Evolutionary conservation across 2,888 invertebrate species (phyloP).

Genomic region (Epiblema foenella): DNA sequence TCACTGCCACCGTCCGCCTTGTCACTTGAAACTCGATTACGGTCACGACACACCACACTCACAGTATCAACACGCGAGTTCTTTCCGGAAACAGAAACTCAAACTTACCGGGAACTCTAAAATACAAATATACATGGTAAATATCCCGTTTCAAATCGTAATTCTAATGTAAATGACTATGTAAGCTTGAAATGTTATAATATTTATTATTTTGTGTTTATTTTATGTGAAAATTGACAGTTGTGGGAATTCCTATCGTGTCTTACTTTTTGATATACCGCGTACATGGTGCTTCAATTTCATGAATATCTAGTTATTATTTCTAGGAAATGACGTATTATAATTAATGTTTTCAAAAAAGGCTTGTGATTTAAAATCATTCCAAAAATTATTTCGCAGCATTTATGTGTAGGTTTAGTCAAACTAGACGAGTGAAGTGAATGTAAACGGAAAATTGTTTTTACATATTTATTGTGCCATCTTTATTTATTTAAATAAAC

Average conservation of each 20-base stretch:
- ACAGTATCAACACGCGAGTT: too few relatives aligned
- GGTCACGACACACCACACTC: too few relatives aligned
- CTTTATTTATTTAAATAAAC: neutral
- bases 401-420: slow-evolving; percentile 50
- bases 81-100: too few relatives aligned
- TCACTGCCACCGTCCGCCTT: too few relatives aligned
- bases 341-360: slow-evolving; percentile 51
- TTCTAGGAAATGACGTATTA: neutral
- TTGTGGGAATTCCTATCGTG: neutral
- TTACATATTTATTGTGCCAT: neutral
- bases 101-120: too few relatives aligned
- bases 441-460: neutral
- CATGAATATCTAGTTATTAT: neutral
- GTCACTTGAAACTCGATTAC: too few relatives aligned
- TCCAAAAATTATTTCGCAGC: slow-evolving; percentile 70
- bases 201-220: neutral
- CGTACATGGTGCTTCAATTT: slow-evolving; percentile 19
- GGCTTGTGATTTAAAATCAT: slow-evolving; percentile 79
- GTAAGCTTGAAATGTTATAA: too few relatives aligned
- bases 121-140: too few relatives aligned
- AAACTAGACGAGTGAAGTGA: slow-evolving; percentile 49
- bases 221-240: slow-evolving; percentile 1
- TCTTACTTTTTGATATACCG: slow-evolving; percentile 6
- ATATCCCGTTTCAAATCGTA: too few relatives aligned
- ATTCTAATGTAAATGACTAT: too few relatives aligned